These are phyloP conservation scores for Chrysolina haemoptera DNA, from an alignment of 2,888 invertebrate genomes.

Conservation along the genomic window DNA sequence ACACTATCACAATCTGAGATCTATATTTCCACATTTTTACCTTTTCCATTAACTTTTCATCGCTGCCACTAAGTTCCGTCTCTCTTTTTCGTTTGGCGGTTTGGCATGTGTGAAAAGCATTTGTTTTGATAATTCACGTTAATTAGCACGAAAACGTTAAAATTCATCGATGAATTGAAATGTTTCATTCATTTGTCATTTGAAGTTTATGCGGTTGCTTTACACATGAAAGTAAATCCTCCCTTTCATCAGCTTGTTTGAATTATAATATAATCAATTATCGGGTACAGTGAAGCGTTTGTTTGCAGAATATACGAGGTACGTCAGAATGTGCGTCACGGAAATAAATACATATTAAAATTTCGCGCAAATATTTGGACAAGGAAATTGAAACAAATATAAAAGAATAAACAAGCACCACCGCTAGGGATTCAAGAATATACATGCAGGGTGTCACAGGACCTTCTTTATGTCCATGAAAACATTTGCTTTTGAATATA, in stretches of 20 bases:
- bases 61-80: not conserved
- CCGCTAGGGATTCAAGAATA: too few relatives aligned
- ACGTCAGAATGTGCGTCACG: conserved; percentile 1
- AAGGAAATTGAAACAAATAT: not conserved
- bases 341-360: not conserved
- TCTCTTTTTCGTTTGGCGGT: conserved; percentile 23
- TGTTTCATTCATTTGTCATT: conserved; percentile 10
- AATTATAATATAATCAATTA: conserved; percentile 20
- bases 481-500: too few relatives aligned
- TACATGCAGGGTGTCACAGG: too few relatives aligned
- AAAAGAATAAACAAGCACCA: too few relatives aligned
- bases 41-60: conserved; percentile 44
- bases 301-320: not conserved
- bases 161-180: conserved; percentile 23
- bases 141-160: conserved; percentile 20
- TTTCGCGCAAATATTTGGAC: not conserved
- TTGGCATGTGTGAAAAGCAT: conserved; percentile 45
- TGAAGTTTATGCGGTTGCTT: not conserved
- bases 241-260: conserved; percentile 15
- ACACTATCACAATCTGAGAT: conserved; percentile 44
- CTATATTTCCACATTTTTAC: conserved; percentile 45
- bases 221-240: conserved; percentile 13
- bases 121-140: conserved; percentile 31
- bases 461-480: too few relatives aligned
- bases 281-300: conserved; percentile 5